Evolutionary conservation across 2,888 invertebrate species (phyloP).

Genomic region (Diaphora mendica): DNA sequence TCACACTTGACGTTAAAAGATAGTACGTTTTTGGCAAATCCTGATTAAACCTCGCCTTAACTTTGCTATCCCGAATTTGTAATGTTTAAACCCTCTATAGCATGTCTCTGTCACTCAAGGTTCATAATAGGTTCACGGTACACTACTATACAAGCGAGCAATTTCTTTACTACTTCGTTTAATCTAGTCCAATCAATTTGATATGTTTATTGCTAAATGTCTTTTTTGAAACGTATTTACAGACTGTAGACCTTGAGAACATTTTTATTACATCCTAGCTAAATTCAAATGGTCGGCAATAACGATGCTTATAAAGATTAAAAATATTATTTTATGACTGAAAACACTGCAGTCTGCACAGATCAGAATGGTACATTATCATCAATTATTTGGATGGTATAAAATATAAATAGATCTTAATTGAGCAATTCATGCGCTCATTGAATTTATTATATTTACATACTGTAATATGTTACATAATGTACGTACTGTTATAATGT

Average conservation of each 20-base stretch:
- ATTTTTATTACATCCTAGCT: conserved; percentile 5
- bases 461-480: background rate
- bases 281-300: background rate
- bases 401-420: conserved; percentile 9
- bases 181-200: background rate
- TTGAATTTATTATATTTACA: conserved; percentile 9
- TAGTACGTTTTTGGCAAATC: too few species aligned
- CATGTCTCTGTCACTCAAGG: background rate
- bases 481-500: background rate
- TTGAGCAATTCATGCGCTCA: conserved; percentile 7
- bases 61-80: background rate
- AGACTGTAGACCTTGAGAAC: conserved; percentile 38
- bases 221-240: conserved; percentile 28
- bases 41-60: too few species aligned
- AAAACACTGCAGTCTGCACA: background rate
- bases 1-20: too few species aligned
- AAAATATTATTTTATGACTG: background rate
- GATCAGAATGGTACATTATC: conserved; percentile 5
- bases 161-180: background rate
- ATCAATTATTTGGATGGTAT: conserved; percentile 6
- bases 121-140: background rate
- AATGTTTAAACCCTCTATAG: background rate
- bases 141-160: background rate
- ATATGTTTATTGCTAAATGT: conserved; percentile 8
- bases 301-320: background rate